phyloP scores from a whole-genome alignment of 2,888 invertebrate species.

The Amphipoea oculea region DNA sequence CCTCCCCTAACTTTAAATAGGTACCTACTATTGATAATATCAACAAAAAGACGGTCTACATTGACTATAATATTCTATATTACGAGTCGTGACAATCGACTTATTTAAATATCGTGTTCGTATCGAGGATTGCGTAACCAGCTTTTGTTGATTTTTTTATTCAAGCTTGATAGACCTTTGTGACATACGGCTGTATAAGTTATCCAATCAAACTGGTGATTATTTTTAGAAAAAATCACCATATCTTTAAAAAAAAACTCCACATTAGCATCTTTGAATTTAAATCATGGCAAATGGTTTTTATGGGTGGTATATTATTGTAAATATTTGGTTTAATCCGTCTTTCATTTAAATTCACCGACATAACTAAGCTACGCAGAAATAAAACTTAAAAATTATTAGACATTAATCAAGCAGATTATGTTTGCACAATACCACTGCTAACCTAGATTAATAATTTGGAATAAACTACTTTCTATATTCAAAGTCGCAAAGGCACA shows the following conservation, averaged over 20 bases:
- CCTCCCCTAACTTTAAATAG: constrained; percentile 31
- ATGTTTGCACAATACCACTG: constrained; percentile 53
- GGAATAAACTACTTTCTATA: constrained; percentile 65
- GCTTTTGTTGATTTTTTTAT: constrained; percentile 69
- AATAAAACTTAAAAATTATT: constrained; percentile 9
- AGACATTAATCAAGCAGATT: constrained; percentile 39
- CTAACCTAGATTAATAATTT: constrained; percentile 62
- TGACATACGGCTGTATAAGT: constrained; percentile 58
- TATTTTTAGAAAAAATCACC: neutral
- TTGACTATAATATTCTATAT: constrained; percentile 32
- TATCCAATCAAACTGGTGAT: constrained; percentile 20
- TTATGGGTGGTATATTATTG: neutral
- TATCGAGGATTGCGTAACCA: constrained; percentile 71
- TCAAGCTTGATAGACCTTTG: constrained; percentile 33
- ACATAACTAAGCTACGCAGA: constrained; percentile 2
- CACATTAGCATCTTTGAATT: neutral
- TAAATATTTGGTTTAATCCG: neutral
- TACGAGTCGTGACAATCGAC: constrained; percentile 65
- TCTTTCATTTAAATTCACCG: constrained; percentile 19
- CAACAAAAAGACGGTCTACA: constrained; percentile 49
- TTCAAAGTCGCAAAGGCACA: constrained; percentile 51
- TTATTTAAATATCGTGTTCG: constrained; percentile 66
- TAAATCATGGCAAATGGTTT: neutral
- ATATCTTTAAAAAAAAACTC: neutral
- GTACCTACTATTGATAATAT: constrained; percentile 27